Evolutionary conservation across 2,797 vertebrate genomes (phyloP).

Genomic region (Phyllotis vaccarum): DNA sequence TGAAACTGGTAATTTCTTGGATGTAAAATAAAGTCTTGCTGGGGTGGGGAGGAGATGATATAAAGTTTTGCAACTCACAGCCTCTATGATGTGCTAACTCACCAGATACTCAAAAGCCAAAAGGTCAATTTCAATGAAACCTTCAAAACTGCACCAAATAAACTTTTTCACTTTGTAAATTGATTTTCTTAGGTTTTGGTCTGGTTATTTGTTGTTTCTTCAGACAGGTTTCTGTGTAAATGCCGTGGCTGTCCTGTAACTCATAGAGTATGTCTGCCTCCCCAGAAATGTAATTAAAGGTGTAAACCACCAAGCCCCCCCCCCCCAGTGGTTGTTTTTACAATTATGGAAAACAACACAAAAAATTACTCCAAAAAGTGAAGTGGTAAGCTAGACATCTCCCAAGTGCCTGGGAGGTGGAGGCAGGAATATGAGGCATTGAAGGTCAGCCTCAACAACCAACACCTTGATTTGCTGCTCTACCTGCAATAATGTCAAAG

Average conservation of each 20-base stretch:
- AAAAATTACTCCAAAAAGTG: background rate
- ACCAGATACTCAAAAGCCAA: background rate
- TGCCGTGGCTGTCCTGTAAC: too few species aligned
- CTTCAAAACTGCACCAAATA: background rate
- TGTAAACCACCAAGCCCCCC: too few species aligned
- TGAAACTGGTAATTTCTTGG: background rate
- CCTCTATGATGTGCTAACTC: background rate
- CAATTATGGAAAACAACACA: background rate
- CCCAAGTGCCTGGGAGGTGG: background rate
- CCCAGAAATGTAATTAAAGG: too few species aligned
- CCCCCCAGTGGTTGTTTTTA: background rate
- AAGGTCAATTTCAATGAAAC: background rate
- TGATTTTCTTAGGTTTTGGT: background rate
- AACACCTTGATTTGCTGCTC: background rate
- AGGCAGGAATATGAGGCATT: background rate
- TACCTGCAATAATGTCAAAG: background rate
- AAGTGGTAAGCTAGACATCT: background rate
- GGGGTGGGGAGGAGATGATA: too few species aligned
- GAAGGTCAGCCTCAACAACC: background rate
- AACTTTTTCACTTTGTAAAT: background rate
- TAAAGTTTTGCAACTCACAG: too few species aligned
- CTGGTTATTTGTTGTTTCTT: background rate
- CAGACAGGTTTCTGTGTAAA: too few species aligned
- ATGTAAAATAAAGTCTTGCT: background rate
- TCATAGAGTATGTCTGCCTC: too few species aligned